Base-by-base conservation (phyloP, 2,113 vertebrate genomes). In the Heterochromis multidens region DNA sequence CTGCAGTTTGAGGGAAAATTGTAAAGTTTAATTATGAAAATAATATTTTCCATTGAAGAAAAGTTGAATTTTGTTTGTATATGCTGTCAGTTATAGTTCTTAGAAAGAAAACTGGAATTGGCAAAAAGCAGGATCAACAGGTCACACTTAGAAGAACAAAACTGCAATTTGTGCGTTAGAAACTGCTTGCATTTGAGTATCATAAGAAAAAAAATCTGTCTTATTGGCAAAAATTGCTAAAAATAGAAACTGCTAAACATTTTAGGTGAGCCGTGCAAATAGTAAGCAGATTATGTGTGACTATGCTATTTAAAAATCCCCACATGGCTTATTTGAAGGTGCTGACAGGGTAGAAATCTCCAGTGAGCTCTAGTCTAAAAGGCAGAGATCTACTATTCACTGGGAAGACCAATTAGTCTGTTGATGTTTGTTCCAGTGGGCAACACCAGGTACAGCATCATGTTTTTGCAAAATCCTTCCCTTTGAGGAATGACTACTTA, bases 231-330 rank as follows among this genome's bases (percentile, higher is more conserved):
- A 79, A 1, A 21, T 49, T 0, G 59, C 72, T 89, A 92, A 78
- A 92, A 92, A 91, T 88, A 92, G 91, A 83, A 78, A 40, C 19
- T 31, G 84, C 60, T 77, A 37, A 88, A 62, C 56, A 35, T 89
- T 89, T 89, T 88, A 84, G 80, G 65, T 84, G 49, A 85, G 60
- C 61, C 37, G 76, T 3, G 5, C 33, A 86, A 88, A 80, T 67
- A 88, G 67, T 77, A 86, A 86, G 63, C 40, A 58, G 65, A 27
- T 76, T 49, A 27, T 58, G 10, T 70, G 56, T 46, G 65, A 82
- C 72, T 76, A 40, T 52, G 81, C 61, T 40, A 88, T 79, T 89
- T 80, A 33, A 61, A 87, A 83, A 82, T n/a, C 59, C 58, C 65
- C 31, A 74, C 31, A n/a, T 54, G 70, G 72, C 81, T 80, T 82